Evolutionary conservation across 2,113 vertebrate species (phyloP).

Genomic region (Nettapus auritus): DNA sequence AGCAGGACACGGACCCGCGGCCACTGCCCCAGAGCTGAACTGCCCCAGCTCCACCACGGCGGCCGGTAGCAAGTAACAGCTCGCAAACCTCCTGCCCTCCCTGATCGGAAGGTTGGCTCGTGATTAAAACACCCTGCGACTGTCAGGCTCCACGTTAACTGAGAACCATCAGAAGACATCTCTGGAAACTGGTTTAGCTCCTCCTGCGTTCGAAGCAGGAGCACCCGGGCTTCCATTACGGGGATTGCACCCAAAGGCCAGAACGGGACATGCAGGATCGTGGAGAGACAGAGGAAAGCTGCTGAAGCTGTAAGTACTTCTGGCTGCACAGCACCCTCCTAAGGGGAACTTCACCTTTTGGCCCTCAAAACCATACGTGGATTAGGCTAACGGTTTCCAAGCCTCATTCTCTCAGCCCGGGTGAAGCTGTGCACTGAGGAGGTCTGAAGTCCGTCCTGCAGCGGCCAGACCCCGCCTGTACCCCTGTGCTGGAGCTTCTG

Average conservation of each 20-base stretch:
- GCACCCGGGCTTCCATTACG: neutral
- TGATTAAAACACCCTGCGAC: neutral
- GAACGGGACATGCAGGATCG: neutral
- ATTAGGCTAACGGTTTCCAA: neutral
- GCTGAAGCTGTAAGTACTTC: neutral
- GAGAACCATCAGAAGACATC: neutral
- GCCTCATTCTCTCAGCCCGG: neutral
- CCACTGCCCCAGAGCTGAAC: fast-evolving
- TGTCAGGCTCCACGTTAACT: neutral
- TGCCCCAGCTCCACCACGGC: neutral
- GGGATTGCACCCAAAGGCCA: neutral
- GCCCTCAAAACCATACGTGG: neutral
- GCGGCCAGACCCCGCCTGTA: too few species aligned
- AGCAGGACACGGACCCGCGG: fast-evolving
- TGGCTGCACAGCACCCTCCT: neutral
- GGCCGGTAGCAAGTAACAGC: fast-evolving
- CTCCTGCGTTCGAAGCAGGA: neutral
- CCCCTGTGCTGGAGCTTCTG: neutral
- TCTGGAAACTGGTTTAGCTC: neutral
- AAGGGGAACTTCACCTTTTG: neutral
- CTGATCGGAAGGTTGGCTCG: neutral
- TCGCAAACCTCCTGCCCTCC: neutral
- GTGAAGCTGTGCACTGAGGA: neutral
- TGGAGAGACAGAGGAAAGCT: neutral
- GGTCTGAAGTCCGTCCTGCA: neutral